Evolutionary conservation across 2,113 vertebrate genomes (phyloP).

Genomic region (Penelope pileata): DNA sequence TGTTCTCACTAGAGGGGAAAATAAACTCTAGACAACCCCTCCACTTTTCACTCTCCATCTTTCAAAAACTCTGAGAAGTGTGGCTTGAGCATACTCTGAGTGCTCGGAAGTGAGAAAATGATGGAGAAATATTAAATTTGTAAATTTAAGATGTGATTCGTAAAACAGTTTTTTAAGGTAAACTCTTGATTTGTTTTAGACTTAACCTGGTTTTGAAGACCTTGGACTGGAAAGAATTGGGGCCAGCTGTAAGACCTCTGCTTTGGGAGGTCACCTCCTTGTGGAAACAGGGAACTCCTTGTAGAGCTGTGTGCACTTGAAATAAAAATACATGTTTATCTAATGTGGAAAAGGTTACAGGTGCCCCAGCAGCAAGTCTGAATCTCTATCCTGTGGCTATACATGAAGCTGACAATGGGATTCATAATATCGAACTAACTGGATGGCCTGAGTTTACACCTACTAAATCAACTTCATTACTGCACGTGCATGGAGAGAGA

Average conservation of each 20-base stretch:
- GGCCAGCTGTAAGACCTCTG: not conserved
- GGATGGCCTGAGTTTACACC: not conserved
- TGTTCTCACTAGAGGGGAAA: not conserved
- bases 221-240: not conserved
- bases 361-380: not conserved
- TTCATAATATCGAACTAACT: not conserved
- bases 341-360: not conserved
- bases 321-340: not conserved
- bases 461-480: not conserved
- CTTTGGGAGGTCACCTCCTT: not conserved
- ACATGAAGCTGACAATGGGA: not conserved
- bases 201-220: not conserved
- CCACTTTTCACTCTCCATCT: accelerated
- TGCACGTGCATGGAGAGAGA: not conserved
- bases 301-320: not conserved
- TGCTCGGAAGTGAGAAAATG: not conserved
- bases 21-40: not conserved
- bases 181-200: not conserved
- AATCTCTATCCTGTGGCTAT: not conserved
- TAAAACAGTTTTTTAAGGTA: not conserved
- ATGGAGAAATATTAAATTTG: not conserved
- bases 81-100: not conserved
- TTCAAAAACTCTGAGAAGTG: not conserved
- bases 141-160: not conserved
- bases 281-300: not conserved